Evolutionary conservation across 2,797 vertebrate genomes (phyloP).

Genomic region (Falco berigora): DNA sequence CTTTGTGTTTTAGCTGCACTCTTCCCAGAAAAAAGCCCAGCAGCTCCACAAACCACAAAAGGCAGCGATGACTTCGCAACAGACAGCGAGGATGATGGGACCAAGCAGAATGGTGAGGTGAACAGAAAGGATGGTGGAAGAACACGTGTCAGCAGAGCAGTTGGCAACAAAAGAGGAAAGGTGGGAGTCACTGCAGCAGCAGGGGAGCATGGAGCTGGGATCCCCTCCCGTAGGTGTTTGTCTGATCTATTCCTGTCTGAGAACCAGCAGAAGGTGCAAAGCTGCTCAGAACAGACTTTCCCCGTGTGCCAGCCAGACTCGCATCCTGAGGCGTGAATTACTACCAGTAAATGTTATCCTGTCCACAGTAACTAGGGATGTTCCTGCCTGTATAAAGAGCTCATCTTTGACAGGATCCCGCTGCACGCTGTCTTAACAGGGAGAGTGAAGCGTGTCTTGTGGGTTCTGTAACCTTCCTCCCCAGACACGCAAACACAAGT

Average conservation of each 20-base stretch:
- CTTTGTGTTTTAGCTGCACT: constrained; percentile 54
- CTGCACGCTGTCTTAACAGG: accelerated
- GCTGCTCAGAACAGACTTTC: background rate
- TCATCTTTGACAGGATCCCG: background rate
- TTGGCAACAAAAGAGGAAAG: constrained; percentile 44
- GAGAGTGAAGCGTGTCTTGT: background rate
- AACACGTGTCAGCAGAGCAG: background rate
- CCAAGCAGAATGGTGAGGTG: background rate
- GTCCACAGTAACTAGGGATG: background rate
- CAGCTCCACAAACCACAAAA: background rate
- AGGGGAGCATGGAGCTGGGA: background rate
- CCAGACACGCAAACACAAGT: too few species aligned
- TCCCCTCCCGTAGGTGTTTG: background rate
- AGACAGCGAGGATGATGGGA: background rate
- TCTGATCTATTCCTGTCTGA: background rate
- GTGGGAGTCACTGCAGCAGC: constrained; percentile 10
- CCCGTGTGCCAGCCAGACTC: background rate
- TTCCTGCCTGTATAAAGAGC: background rate
- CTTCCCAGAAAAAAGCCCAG: constrained; percentile 55
- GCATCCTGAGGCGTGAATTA: background rate
- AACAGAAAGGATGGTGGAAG: background rate
- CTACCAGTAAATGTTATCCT: background rate
- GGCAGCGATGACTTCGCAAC: background rate
- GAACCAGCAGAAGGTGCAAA: background rate
- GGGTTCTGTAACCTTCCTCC: background rate